These are phyloP conservation scores for Catostomus latipinnis DNA, from an alignment of 2,797 vertebrate species.

Conservation along the genomic window DNA sequence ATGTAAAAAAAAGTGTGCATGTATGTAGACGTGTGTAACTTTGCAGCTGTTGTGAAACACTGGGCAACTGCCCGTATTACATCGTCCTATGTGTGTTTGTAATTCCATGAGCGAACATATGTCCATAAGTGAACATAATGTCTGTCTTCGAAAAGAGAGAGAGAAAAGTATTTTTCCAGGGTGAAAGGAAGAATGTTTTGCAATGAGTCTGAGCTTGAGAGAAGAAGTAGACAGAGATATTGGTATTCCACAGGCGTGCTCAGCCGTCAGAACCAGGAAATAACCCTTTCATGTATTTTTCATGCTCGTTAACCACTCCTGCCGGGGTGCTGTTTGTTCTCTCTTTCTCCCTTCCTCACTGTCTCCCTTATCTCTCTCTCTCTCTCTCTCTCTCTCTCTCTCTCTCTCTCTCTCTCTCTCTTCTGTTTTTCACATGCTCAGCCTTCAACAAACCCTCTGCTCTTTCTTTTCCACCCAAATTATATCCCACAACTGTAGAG, in stretches of 20 bases:
- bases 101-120: not conserved
- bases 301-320: constrained; percentile 71
- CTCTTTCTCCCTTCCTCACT: constrained; percentile 41
- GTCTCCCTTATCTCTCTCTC: constrained; percentile 21
- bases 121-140: constrained; percentile 13
- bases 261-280: constrained; percentile 48
- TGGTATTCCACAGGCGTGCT: constrained; percentile 59
- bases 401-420: not conserved
- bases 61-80: constrained; percentile 11
- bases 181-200: not conserved
- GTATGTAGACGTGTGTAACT: not conserved
- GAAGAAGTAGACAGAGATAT: constrained; percentile 32
- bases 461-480: constrained; percentile 29
- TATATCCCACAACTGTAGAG: constrained; percentile 19
- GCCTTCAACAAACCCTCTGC: constrained; percentile 18
- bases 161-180: constrained; percentile 25
- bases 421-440: constrained; percentile 15
- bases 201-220: not conserved
- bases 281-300: constrained; percentile 75
- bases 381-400: not conserved
- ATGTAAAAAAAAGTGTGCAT: not conserved
- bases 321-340: constrained; percentile 65
- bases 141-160: not conserved
- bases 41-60: not conserved
- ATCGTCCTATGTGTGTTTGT: constrained; percentile 18